These are phyloP conservation scores for Drosophila jambulina DNA, from an alignment of 1,140 invertebrate genomes.

Conservation along the genomic window DNA sequence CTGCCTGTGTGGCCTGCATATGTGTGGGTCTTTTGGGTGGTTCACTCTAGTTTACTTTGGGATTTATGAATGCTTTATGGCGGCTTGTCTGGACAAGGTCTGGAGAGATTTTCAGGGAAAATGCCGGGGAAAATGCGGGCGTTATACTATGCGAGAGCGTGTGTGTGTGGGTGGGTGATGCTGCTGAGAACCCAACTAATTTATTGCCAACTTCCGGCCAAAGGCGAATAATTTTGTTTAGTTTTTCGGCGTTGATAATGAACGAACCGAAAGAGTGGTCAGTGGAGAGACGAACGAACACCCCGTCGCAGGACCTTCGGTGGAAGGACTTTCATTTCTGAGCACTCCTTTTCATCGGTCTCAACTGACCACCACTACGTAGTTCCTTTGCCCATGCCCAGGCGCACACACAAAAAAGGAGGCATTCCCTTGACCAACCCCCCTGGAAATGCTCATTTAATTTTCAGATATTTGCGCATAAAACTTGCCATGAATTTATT, in stretches of 20 bases:
- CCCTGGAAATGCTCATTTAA: slow-evolving; percentile 75
- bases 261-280: slow-evolving; percentile 75
- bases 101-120: slow-evolving; percentile 31
- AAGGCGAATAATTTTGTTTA: slow-evolving; percentile 82
- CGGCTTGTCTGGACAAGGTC: slow-evolving; percentile 80
- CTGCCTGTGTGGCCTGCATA: slow-evolving; percentile 8
- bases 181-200: slow-evolving; percentile 71
- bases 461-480: slow-evolving; percentile 82
- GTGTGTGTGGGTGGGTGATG: slow-evolving; percentile 22
- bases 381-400: slow-evolving; percentile 54
- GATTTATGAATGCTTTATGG: slow-evolving; percentile 84
- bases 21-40: slow-evolving; percentile 38
- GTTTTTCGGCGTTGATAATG: slow-evolving; percentile 81
- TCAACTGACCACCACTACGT: slow-evolving; percentile 51
- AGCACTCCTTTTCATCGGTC: slow-evolving; percentile 56
- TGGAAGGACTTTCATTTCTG: slow-evolving; percentile 58
- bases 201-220: slow-evolving; percentile 81
- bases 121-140: neutral
- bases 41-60: slow-evolving; percentile 82
- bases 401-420: neutral
- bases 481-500: slow-evolving; percentile 84
- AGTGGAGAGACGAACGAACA: slow-evolving; percentile 35
- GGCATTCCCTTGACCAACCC: slow-evolving; percentile 59
- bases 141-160: neutral
- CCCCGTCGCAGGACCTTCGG: slow-evolving; percentile 1